These are phyloP conservation scores for Archips crataeganus DNA, from an alignment of 2,888 invertebrate genomes.

Conservation along the genomic window DNA sequence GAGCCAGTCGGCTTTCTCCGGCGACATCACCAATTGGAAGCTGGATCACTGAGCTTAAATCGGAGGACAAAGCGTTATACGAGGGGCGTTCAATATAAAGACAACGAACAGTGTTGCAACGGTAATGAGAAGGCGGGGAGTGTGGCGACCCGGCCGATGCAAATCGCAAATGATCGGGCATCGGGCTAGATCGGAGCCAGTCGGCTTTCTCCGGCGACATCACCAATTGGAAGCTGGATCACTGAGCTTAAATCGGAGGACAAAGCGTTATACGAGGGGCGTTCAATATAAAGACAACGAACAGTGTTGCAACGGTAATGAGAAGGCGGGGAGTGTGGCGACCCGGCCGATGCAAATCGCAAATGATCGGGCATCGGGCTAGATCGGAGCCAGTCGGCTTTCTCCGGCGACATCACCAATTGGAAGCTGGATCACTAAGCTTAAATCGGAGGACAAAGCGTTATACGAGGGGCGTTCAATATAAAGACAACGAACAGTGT, in stretches of 20 bases:
- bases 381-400: slow-evolving; percentile 21
- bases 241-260: not conserved
- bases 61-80: no score
- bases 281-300: slow-evolving; percentile 11
- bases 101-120: not conserved
- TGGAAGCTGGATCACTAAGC: not conserved
- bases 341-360: slow-evolving; percentile 30
- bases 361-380: slow-evolving; percentile 27
- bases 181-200: slow-evolving; percentile 13
- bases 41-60: not conserved
- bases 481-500: slow-evolving; percentile 1
- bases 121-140: not conserved
- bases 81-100: no score
- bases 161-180: slow-evolving; percentile 31
- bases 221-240: slow-evolving; percentile 5
- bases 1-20: slow-evolving; percentile 27
- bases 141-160: slow-evolving; percentile 27
- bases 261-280: no score
- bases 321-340: slow-evolving; percentile 12
- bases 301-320: not conserved
- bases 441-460: not conserved
- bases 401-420: slow-evolving; percentile 24
- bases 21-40: slow-evolving; percentile 3
- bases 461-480: no score
- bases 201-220: slow-evolving; percentile 31